phyloP scores from a whole-genome alignment of 2,797 vertebrate genomes.

The Pseudochaenichthys georgianus region DNA sequence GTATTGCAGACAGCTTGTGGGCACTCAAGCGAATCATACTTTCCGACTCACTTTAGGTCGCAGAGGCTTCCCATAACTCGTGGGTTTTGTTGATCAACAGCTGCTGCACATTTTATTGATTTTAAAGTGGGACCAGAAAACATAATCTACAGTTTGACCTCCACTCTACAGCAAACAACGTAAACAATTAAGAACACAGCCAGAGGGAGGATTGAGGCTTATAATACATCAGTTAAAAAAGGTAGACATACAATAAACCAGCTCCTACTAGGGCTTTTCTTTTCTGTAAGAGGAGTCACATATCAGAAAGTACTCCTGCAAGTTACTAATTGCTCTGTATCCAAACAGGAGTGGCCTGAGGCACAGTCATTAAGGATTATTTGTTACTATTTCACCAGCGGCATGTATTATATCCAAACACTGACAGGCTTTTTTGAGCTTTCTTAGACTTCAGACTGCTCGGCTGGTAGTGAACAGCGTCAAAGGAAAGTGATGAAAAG shows the following conservation, averaged over 20 bases:
- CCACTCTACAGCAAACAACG: too few relatives aligned
- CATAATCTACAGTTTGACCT: not conserved
- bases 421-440: not conserved
- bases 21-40: constrained; percentile 11
- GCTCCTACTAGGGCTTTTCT: not conserved
- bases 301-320: not conserved
- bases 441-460: not conserved
- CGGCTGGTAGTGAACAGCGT: too few relatives aligned
- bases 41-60: not conserved
- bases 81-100: not conserved
- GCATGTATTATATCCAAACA: not conserved
- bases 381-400: not conserved
- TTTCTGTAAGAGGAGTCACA: not conserved
- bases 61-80: not conserved
- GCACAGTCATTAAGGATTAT: not conserved
- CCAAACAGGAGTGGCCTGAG: not conserved
- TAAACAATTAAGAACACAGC: not conserved
- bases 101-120: not conserved
- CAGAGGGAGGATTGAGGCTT: not conserved
- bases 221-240: not conserved
- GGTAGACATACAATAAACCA: not conserved
- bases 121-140: not conserved
- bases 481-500: constrained; percentile 23
- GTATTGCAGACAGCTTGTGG: not conserved
- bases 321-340: not conserved